Base-by-base conservation (phyloP, 2,113 vertebrate genomes). In the Hypocryptadius cinnamomeus region DNA sequence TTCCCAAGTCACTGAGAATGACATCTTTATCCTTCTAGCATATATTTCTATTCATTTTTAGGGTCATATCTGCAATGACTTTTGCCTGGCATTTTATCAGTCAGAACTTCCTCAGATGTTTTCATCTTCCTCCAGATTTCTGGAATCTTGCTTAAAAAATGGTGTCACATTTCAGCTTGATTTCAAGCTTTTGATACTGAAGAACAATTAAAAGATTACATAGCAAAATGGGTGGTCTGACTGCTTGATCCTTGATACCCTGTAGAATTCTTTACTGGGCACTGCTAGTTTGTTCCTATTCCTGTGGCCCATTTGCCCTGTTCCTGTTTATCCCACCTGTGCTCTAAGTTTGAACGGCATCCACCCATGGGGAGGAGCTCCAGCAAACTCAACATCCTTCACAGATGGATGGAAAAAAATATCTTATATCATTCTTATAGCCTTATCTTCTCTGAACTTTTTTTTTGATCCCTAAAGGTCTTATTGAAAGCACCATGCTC, bases 1-100 rank as follows among this genome's bases (percentile, higher is more conserved):
- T 85, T 69, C 27, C 42, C 42, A 87, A 44, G 15, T 44, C 22
- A 57, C 40, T 39, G 44, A 35, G 27, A 87, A 83, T 78, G 85
- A 4, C 15, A 54, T 56, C 24, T 44, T 15, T 8, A 6, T 3
- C 2, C 8, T 78, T 87, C 0, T 0, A 83, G 35, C 1, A 31
- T 40, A 13, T 35, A 30, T 59, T 86, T 81, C 9, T 70, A 17
- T 40, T 71, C 2, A 6, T 47, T 60, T 45, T 73, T 77, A 56
- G 47, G 12, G 27, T 51, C 10, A 40, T 54, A 77, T 53, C 19
- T 48, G 25, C 25, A 60, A 15, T 16, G 12, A 59, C 2, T 79
- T 90, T 72, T 88, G 11, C 19, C 11, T 60, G 56, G n/a, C 10
- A 47, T 33, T 79, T 76, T 23, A 50, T 33, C 33, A 71, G 16